phyloP scores from a whole-genome alignment of 2,797 vertebrate species.

The Brachyrhaphis roseni region DNA sequence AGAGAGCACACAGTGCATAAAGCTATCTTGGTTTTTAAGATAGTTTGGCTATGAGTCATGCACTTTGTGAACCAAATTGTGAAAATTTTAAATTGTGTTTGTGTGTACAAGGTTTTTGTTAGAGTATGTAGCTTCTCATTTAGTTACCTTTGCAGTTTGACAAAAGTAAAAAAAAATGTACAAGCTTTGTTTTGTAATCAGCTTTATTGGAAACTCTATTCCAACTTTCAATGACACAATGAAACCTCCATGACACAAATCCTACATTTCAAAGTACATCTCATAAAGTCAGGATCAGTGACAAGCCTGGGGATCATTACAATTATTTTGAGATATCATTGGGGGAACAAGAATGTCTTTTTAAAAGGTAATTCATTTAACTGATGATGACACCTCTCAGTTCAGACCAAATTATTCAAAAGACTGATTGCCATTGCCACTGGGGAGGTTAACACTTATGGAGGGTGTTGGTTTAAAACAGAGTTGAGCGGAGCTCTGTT shows the following conservation, averaged over 20 bases:
- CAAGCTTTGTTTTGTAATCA: background rate
- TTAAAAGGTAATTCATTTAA: background rate
- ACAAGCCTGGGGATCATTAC: background rate
- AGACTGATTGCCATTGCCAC: background rate
- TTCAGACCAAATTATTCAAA: background rate
- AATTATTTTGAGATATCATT: slow-evolving; percentile 2
- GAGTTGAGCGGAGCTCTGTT: background rate
- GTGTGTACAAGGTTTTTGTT: background rate
- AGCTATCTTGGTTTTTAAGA: background rate
- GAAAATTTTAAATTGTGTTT: background rate
- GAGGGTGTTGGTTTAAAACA: background rate
- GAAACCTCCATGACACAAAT: background rate
- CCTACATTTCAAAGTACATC: background rate
- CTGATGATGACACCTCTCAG: background rate
- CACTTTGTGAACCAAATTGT: background rate
- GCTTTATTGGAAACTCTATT: background rate
- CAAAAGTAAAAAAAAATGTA: too few species aligned
- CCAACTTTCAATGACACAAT: background rate
- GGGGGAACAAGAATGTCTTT: slow-evolving; percentile 1
- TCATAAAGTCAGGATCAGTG: background rate
- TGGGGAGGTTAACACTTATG: background rate
- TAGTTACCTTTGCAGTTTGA: background rate
- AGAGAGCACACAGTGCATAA: background rate
- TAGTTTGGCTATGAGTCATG: background rate
- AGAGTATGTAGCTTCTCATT: background rate